Conservation (phyloP, 2,113 vertebrate species). For the Triplophysa rosa region DNA sequence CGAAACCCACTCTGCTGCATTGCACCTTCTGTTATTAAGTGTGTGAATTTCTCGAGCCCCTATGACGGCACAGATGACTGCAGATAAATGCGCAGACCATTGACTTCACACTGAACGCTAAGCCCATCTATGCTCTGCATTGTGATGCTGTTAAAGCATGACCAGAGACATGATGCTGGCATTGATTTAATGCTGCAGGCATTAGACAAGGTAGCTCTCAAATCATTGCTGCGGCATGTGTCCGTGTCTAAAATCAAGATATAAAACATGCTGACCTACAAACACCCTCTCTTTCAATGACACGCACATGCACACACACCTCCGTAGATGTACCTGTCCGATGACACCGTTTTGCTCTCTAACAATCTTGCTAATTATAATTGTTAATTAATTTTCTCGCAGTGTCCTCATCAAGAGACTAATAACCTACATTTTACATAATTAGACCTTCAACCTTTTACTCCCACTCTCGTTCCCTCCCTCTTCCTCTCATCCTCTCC, state of each 20-base stretch:
- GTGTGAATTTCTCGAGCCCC: neutral
- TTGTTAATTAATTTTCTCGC: slow-evolving; percentile 83
- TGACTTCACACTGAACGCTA: neutral
- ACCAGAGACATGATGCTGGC: neutral
- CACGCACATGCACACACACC: slow-evolving; percentile 52
- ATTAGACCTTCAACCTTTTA: slow-evolving; percentile 81
- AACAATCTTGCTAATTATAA: slow-evolving; percentile 86
- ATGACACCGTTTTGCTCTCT: slow-evolving; percentile 83
- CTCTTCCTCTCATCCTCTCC: slow-evolving; percentile 58
- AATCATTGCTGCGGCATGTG: slow-evolving; percentile 9
- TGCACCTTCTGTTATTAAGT: neutral
- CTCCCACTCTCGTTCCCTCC: slow-evolving; percentile 65
- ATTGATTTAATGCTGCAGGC: slow-evolving; percentile 1
- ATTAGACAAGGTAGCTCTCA: neutral
- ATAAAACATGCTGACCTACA: slow-evolving; percentile 48
- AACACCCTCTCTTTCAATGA: slow-evolving; percentile 49
- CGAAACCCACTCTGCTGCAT: neutral
- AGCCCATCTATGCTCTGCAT: slow-evolving; percentile 1
- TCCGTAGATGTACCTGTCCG: slow-evolving; percentile 50
- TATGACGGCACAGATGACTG: neutral
- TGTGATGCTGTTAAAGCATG: neutral
- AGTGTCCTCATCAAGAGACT: slow-evolving; percentile 82
- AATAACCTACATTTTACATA: slow-evolving; percentile 84
- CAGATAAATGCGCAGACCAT: neutral
- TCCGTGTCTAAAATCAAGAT: slow-evolving; percentile 42